Percentiles rank a stretch among this genome's conserved stretches.
phyloP scores from a whole-genome alignment of 2,797 vertebrate genomes.

The Poeciliopsis infans region DNA sequence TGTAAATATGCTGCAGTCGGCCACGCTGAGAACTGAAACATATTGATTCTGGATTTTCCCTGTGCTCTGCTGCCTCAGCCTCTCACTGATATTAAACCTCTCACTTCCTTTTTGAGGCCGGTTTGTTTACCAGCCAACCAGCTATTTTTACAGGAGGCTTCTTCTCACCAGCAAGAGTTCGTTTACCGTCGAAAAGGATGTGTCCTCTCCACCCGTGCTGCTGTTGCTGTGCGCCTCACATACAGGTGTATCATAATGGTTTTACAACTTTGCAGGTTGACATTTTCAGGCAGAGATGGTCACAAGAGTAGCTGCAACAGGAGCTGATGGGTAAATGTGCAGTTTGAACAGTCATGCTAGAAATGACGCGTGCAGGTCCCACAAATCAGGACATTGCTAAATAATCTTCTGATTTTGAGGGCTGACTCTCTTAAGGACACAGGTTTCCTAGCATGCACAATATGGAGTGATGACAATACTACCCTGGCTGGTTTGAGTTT shows the following conservation, averaged over 20 bases:
- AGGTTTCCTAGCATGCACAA: background rate
- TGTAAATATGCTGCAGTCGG: slow-evolving; percentile 38
- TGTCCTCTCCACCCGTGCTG: slow-evolving; percentile 21
- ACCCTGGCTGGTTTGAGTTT: background rate
- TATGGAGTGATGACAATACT: background rate
- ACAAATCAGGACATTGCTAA: background rate
- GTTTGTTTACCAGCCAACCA: slow-evolving; percentile 87
- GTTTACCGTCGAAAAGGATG: slow-evolving; percentile 45
- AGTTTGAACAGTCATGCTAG: background rate
- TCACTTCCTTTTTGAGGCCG: slow-evolving; percentile 92
- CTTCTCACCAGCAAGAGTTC: slow-evolving; percentile 20
- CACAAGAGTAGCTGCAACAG: background rate
- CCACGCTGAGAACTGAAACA: slow-evolving; percentile 48
- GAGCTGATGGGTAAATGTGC: background rate
- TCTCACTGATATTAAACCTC: slow-evolving; percentile 84
- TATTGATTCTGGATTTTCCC: slow-evolving; percentile 66
- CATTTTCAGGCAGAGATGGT: background rate
- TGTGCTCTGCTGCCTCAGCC: slow-evolving; percentile 46
- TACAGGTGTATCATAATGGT: background rate
- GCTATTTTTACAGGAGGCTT: slow-evolving; percentile 84
- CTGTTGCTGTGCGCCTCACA: background rate
- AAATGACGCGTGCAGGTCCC: background rate
- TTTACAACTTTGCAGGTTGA: background rate
- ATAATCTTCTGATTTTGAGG: background rate
- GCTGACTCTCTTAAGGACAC: background rate